Evolutionary conservation across 2,888 invertebrate species (phyloP), one percentile per base, ranked within the genome.

Genomic region (Heliconius sara): DNA sequence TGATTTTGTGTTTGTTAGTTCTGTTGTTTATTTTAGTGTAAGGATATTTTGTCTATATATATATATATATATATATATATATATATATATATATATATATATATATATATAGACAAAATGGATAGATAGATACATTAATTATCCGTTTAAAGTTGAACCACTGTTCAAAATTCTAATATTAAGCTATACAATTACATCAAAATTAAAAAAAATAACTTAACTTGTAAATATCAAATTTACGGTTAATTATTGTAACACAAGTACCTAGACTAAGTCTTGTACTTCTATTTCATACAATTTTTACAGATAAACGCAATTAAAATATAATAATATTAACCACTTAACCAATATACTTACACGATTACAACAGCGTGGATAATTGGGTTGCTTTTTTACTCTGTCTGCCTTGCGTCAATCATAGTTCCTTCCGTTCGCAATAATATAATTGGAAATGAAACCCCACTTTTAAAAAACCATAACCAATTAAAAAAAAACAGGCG

Each of bases 401-500:
- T 43, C 83, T 78, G 82, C 83, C 79, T 81, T 65, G 79, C 82
- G 83, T 83, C 83, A 83, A 80, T 84, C 83, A 83, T 67, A 77
- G 78, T 72, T 81, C 80, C 81, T 81, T 83, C 81, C 82, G 81
- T 79, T 78, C 77, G 74, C 82, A 79, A 83, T 82, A 81, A 81
- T 79, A 79, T 73, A 71, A 78, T 79, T 80, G 71, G 67, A 78
- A 80, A 74, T 73, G 60, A 79, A 78, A 78, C 76, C 72, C 79
- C 81, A 80, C 77, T 81, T 83, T 81, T 83, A 80, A 84, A 83
- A 83, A 83, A 84, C 83, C 83, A 82, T 82, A 83, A 83, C 81
- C 84, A 84, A 85, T 85, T 85, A 85, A 63, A 25, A 60, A 30
- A 7, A 86, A 86, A 85, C 80, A 82, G 78, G 83, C 83, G 91